Evolutionary conservation across 1,140 invertebrate species (phyloP), one percentile per base, ranked within the genome.

Genomic region (Cotesia glomerata): DNA sequence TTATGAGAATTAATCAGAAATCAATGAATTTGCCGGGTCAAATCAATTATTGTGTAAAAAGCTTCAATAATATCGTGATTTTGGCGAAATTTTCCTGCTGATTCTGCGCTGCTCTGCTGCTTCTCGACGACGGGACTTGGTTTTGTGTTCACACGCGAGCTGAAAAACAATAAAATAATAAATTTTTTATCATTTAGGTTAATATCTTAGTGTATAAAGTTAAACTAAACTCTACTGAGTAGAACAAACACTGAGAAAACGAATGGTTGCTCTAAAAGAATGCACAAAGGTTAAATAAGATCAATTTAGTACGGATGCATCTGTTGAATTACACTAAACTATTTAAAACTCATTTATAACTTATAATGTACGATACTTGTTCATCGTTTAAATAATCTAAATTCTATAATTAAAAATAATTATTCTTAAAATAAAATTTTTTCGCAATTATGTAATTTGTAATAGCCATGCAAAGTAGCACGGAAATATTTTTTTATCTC

Each of bases 21-120:
- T n/a, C 11, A 45, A 45, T 45, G 63, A 78, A 76, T 76, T 78
- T 71, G 78, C 81, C 77, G 81, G 62, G 77, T 61, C 75, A 79
- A 79, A 73, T 75, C 51, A 39, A 11, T 61, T 51, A 11, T 62
- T 45, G 32, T 3, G 14, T 75, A 59, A 32, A 39, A 13, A 26
- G 45, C 58, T 61, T 49, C 54, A 26, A 36, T 62, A 32, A 72
- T 65, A 72, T 14, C 26, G 51, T 72, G 71, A 73, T 78, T 81
- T 79, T 75, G 82, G 65, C 74, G 79, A 79, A 78, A 74, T 81
- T 76, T 86, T 85, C 78, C 81, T 84, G 85, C 80, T 84, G 81
- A 82, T 82, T 82, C 81, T 84, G 82, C 80, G 82, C 85, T 87
- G 82, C 84, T 86, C 85, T 86, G 84, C 80, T 84, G 77, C 81